These are phyloP conservation scores for Anoplophora glabripennis DNA, from an alignment of 1,140 invertebrate genomes.

Conservation along the genomic window DNA sequence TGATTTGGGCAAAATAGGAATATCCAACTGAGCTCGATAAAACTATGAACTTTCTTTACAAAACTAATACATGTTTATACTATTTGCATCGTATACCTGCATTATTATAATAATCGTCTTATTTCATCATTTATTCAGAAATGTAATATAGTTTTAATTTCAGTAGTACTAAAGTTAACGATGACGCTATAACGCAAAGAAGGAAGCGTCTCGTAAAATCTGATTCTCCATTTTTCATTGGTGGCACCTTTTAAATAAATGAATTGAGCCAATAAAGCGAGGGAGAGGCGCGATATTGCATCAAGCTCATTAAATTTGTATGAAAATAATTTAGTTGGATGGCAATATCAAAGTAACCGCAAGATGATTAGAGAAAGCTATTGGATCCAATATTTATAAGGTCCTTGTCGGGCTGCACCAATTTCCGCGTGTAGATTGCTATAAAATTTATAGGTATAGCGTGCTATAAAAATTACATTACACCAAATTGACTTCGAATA, in stretches of 20 bases:
- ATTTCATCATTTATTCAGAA: too few species aligned
- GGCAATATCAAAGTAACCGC: constrained; percentile 7
- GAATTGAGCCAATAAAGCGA: too few species aligned
- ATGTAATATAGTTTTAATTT: background rate
- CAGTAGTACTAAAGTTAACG: too few species aligned
- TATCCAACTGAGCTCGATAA: too few species aligned
- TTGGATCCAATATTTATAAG: constrained; percentile 38
- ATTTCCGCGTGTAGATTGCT: constrained; percentile 42
- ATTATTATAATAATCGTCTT: too few species aligned
- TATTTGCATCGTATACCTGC: too few species aligned
- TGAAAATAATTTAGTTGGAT: background rate
- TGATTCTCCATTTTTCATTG: background rate
- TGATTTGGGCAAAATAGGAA: too few species aligned
- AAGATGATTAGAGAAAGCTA: constrained; percentile 32
- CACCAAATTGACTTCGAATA: constrained; percentile 42
- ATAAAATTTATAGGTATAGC: constrained; percentile 41
- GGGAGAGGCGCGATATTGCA: too few species aligned
- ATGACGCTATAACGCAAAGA: background rate
- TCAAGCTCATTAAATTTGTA: background rate
- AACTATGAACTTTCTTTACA: too few species aligned
- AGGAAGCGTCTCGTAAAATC: background rate
- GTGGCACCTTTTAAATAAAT: background rate
- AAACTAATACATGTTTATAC: too few species aligned
- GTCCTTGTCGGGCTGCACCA: constrained; percentile 36
- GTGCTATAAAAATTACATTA: constrained; percentile 44